Percentiles rank a stretch among this genome's conserved stretches.
Conservation (phyloP, 1,140 invertebrate species). For the Drosophila lini region DNA sequence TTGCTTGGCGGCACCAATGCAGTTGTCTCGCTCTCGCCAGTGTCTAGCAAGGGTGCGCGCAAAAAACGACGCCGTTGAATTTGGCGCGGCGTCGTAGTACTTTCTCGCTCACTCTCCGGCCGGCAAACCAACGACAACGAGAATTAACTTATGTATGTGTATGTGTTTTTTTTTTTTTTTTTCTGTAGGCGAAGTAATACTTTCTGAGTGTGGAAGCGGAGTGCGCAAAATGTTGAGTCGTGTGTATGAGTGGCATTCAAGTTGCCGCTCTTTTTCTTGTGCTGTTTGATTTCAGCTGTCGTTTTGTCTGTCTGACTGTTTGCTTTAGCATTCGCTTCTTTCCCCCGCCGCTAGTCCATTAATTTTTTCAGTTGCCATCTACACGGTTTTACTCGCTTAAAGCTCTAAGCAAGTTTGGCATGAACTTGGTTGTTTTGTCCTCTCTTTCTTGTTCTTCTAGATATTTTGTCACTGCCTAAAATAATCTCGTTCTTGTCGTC, state of each 20-base stretch:
- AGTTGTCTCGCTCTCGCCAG: slow-evolving; percentile 61
- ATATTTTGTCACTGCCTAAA: slow-evolving; percentile 70
- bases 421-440: slow-evolving; percentile 31
- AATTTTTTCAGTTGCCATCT: slow-evolving; percentile 49
- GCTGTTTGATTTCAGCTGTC: slow-evolving; percentile 65
- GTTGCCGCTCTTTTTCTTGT: slow-evolving; percentile 75
- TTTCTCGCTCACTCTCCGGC: slow-evolving; percentile 76
- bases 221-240: slow-evolving; percentile 66
- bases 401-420: slow-evolving; percentile 69
- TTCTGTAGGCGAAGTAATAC: slow-evolving; percentile 30
- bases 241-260: slow-evolving; percentile 58
- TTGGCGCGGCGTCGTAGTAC: slow-evolving; percentile 76
- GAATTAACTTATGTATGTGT: slow-evolving; percentile 57
- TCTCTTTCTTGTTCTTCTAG: slow-evolving; percentile 53
- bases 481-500: slow-evolving; percentile 45
- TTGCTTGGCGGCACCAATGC: slow-evolving; percentile 41
- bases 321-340: slow-evolving; percentile 46
- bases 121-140: slow-evolving; percentile 67
- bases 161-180: slow-evolving; percentile 34
- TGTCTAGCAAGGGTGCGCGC: slow-evolving; percentile 60
- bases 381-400: slow-evolving; percentile 44
- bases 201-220: slow-evolving; percentile 59
- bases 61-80: slow-evolving; percentile 80
- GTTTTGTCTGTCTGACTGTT: slow-evolving; percentile 46
- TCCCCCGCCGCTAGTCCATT: slow-evolving; percentile 32